Conservation (phyloP, 1,140 invertebrate species). For the Tyrophagus putrescentiae region DNA sequence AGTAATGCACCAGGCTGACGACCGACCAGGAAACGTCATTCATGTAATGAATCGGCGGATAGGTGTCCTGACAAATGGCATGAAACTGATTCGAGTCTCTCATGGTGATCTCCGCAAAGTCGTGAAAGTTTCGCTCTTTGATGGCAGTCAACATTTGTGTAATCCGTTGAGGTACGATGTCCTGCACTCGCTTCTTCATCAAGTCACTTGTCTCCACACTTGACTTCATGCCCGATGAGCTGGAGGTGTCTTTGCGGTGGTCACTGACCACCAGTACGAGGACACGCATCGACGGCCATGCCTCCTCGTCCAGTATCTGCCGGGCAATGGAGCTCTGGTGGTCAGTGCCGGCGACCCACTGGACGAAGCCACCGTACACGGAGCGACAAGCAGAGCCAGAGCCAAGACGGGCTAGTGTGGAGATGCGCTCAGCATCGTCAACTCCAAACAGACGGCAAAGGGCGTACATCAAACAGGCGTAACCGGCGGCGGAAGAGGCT, state of each 20-base stretch:
- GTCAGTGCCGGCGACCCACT: conserved; percentile 64
- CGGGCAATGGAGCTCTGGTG: conserved; percentile 68
- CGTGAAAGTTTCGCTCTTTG: conserved; percentile 56
- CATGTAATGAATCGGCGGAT: conserved; percentile 81
- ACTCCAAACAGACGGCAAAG: conserved; percentile 60
- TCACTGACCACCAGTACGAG: conserved; percentile 80
- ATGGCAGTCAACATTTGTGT: conserved; percentile 61
- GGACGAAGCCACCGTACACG: conserved; percentile 83
- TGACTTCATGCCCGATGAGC: conserved; percentile 78
- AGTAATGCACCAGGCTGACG: conserved; percentile 60
- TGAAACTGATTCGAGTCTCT: conserved; percentile 96
- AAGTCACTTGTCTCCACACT: conserved; percentile 64
- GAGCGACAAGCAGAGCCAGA: conserved; percentile 94
- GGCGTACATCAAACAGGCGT: conserved; percentile 65
- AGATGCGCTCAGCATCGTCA: conserved; percentile 51
- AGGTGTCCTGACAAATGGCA: conserved; percentile 81
- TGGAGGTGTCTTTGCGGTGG: conserved; percentile 65
- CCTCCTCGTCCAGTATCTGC: conserved; percentile 46
- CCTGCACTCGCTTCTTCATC: conserved; percentile 52
- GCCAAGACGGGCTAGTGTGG: conserved; percentile 46
- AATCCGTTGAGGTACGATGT: conserved; percentile 53
- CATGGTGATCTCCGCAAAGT: conserved; percentile 87
- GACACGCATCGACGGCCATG: conserved; percentile 83
- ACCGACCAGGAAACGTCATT: conserved; percentile 69
- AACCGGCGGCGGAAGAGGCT: conserved; percentile 93